Evolutionary conservation across 2,888 invertebrate genomes (phyloP), one percentile per base, ranked within the genome.

Genomic region (Drosophila mettleri): DNA sequence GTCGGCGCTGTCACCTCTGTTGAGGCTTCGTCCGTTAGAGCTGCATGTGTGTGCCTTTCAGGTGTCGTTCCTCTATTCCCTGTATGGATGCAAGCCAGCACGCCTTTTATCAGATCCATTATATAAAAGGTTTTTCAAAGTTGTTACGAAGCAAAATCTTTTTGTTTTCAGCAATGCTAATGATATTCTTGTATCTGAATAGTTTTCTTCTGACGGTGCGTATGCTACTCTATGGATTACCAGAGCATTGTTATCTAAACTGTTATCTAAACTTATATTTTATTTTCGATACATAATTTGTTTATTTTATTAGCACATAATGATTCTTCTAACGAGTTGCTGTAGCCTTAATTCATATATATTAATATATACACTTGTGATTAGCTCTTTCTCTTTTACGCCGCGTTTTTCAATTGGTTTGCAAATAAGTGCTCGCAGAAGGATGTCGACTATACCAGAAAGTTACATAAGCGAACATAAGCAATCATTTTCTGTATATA

Each of bases 91-190:
- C n/a, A n/a, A n/a, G n/a, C n/a, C n/a, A n/a, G n/a, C n/a, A n/a
- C 62, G 72, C 72, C 46, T 73, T 77, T 88, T 89, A 89, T 89
- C 86, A 81, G 79, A 87, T 85, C 87, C 77, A 90, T 89, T 81
- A 89, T 78, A 83, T 86, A n/a, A n/a, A n/a, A n/a, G n/a, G n/a
- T n/a, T n/a, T n/a, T n/a, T n/a, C n/a, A n/a, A n/a, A n/a, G n/a
- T n/a, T n/a, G n/a, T 24, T 48, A 41, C 53, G 57, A 36, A 45
- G 36, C 52, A 65, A 69, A 63, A 61, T 76, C 68, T 63, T 60
- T 74, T 74, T 53, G 20, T 66, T 58, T 34, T 63, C 8, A 38
- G 3, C 36, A 7, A 10, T 10, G 3, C 18, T 18, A 18, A 18
- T 10, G 10, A 34, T 31, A 3, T 12, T 31, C 12, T 31, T 12